phyloP scores from a whole-genome alignment of 2,797 vertebrate species.

The Apogon hyalosoma region DNA sequence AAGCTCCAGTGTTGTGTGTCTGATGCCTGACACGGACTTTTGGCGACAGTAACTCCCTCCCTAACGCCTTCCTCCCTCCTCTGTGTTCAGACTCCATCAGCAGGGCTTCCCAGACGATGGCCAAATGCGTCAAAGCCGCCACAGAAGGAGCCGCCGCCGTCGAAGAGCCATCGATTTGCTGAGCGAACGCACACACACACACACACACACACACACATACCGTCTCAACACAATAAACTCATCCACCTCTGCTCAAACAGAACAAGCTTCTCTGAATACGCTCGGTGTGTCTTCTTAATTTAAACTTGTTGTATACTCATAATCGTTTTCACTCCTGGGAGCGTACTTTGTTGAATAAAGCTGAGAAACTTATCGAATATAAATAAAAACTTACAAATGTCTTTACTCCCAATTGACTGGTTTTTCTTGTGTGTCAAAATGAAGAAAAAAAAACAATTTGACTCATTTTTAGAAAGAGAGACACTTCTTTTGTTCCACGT shows the following conservation, averaged over 20 bases:
- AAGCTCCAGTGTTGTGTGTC: too few species aligned
- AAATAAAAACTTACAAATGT: constrained; percentile 70
- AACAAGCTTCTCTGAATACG: constrained; percentile 26
- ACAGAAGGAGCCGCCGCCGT: constrained; percentile 94
- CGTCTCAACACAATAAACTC: not conserved
- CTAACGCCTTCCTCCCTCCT: not conserved
- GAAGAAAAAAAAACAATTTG: too few species aligned
- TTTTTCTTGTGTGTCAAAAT: constrained; percentile 13
- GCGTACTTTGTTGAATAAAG: constrained; percentile 62
- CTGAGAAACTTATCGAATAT: constrained; percentile 57
- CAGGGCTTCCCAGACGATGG: constrained; percentile 99
- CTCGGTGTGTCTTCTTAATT: constrained; percentile 56
- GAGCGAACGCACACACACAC: constrained; percentile 46
- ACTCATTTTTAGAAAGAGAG: too few species aligned
- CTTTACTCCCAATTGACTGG: constrained; percentile 13
- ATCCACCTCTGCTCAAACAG: constrained; percentile 3
- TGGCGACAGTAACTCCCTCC: too few species aligned
- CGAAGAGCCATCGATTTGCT: constrained; percentile 95
- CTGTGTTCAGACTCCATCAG: constrained; percentile 91
- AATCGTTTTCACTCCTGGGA: constrained; percentile 38
- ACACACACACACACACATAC: not conserved
- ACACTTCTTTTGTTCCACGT: too few species aligned
- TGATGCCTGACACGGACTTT: too few species aligned
- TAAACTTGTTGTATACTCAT: constrained; percentile 68
- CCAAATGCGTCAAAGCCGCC: constrained; percentile 96